Percentiles rank a stretch among this genome's conserved stretches.
These are phyloP conservation scores for Trachops cirrhosus DNA, from an alignment of 2,797 vertebrate species.

Conservation along the genomic window DNA sequence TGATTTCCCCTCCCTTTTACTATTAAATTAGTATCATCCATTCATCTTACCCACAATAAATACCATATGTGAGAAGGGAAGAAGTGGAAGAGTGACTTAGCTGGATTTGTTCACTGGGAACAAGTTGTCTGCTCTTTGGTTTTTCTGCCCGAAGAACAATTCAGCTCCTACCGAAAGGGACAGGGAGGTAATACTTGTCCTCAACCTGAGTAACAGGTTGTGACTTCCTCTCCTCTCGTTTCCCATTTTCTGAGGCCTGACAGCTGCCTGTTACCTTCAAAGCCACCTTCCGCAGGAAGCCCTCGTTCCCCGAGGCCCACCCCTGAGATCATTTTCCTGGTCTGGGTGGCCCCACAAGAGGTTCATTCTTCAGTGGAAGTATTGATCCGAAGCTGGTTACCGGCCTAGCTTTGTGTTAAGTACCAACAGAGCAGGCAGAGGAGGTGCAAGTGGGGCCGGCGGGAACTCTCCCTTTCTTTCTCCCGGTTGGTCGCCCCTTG, in stretches of 20 bases:
- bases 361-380: conserved; percentile 56
- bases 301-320: conserved; percentile 9
- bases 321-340: conserved; percentile 61
- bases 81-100: background rate
- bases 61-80: background rate
- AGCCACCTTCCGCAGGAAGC: conserved; percentile 41
- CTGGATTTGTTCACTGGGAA: background rate
- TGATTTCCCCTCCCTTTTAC: background rate
- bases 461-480: background rate
- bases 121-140: conserved; percentile 22
- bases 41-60: background rate
- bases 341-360: conserved; percentile 72
- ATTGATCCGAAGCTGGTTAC: conserved; percentile 71
- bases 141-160: conserved; percentile 22
- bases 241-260: conserved; percentile 22
- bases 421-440: conserved; percentile 49
- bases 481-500: background rate
- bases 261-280: conserved; percentile 53
- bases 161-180: conserved; percentile 44
- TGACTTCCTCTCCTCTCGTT: conserved; percentile 39
- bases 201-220: conserved; percentile 54
- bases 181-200: conserved; percentile 61
- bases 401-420: conserved; percentile 69
- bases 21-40: background rate
- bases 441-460: background rate